These are phyloP conservation scores for Pollenia angustigena DNA, from an alignment of 2,888 invertebrate genomes.

Conservation along the genomic window DNA sequence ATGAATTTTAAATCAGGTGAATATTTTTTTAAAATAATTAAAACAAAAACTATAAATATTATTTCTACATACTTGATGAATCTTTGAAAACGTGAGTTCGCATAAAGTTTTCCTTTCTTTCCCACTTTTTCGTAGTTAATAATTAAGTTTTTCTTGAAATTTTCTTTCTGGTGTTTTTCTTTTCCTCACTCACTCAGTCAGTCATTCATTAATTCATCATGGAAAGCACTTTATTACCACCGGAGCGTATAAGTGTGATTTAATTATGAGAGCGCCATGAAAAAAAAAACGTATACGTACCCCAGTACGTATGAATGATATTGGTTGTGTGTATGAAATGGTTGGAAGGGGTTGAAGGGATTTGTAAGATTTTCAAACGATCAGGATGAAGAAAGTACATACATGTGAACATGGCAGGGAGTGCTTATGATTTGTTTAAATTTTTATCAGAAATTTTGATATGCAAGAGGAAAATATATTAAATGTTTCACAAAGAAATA, in stretches of 20 bases:
- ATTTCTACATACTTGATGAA: constrained; percentile 57
- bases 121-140: background rate
- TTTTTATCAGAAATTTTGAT: constrained; percentile 13
- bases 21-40: constrained; percentile 21
- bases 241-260: constrained; percentile 51
- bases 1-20: constrained; percentile 45
- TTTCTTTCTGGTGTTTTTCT: background rate
- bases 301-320: too few species aligned
- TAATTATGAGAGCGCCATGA: constrained; percentile 14
- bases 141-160: background rate
- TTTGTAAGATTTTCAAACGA: too few species aligned
- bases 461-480: background rate
- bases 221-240: constrained; percentile 1
- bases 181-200: background rate
- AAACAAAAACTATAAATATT: constrained; percentile 10
- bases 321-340: too few species aligned
- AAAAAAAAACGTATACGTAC: constrained; percentile 16
- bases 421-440: background rate
- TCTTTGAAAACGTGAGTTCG: constrained; percentile 19
- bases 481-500: background rate
- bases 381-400: too few species aligned
- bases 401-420: background rate
- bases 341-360: too few species aligned
- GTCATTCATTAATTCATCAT: constrained; percentile 3
- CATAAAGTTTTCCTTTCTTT: background rate